phyloP scores from a whole-genome alignment of 2,113 vertebrate species.

The Mesembrinibis cayennensis region DNA sequence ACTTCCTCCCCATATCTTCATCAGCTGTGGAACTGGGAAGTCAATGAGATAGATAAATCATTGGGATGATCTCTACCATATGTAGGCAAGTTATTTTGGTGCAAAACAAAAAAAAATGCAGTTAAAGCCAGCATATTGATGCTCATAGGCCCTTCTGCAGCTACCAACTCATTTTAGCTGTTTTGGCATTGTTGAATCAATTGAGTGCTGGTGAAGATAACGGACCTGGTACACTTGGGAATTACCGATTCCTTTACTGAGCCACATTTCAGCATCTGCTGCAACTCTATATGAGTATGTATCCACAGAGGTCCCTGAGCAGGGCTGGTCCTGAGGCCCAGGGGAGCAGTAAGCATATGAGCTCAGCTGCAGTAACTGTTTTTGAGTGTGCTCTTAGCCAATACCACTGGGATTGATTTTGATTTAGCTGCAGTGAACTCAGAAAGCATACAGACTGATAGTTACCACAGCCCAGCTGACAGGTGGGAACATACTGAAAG shows the following conservation, averaged over 20 bases:
- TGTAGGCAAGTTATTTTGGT: constrained; percentile 1
- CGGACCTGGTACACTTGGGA: fast-evolving
- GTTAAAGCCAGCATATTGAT: background rate
- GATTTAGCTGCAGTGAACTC: background rate
- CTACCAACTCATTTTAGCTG: background rate
- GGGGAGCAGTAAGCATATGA: background rate
- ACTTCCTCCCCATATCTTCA: background rate
- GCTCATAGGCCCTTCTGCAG: background rate
- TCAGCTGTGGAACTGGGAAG: constrained; percentile 23
- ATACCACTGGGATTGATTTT: background rate
- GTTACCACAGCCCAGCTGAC: background rate
- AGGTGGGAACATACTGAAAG: background rate
- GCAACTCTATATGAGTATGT: background rate
- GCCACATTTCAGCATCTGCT: background rate
- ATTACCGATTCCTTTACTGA: background rate
- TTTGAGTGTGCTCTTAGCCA: background rate
- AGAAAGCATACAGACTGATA: background rate
- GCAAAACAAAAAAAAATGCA: background rate
- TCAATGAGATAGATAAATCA: constrained; percentile 20
- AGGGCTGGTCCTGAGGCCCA: background rate
- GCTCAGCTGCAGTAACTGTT: background rate
- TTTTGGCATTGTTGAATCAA: background rate
- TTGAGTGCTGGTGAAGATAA: background rate
- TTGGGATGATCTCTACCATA: constrained; percentile 9
- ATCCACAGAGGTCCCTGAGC: background rate